Base-by-base conservation (phyloP, 1,140 invertebrate genomes). In the Asobara japonica region DNA sequence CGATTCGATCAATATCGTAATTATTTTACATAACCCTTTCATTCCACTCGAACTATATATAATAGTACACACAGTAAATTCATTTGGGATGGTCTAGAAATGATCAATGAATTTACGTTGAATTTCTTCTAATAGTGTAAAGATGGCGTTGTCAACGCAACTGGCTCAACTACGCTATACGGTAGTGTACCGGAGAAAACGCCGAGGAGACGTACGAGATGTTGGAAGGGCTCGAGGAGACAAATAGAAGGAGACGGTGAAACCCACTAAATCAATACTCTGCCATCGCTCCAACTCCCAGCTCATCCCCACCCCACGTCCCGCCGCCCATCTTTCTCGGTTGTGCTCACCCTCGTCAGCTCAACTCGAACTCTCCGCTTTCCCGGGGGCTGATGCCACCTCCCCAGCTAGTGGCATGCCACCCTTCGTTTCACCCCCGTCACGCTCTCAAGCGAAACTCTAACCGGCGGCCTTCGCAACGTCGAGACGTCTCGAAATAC, bases 231-330 rank as follows among this genome's bases (percentile, higher is more conserved):
- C 79, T 62, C 38, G 80, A 83, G 79, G 76, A 76, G 77, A 82
- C 82, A 86, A 86, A 86, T 86, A 84, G 84, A 86, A 86, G 82
- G 85, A 87, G 85, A 87, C 80, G 84, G 83, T 81, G 83, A 85
- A 87, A 84, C 83, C 84, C 83, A 87, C 86, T 87, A 87, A 87
- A 87, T 87, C 86, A 87, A 87, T 87, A 87, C 86, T 87, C 86
- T 87, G 85, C 85, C 86, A 87, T 87, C 86, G 85, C 85, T 86
- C 84, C 81, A 81, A 86, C 83, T 85, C 81, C 76, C 79, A 80
- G 74, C 79, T 85, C 81, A 82, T 82, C 81, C 84, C 83, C 84
- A 78, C 78, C 69, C 70, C 73, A 75, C 77, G 76, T 71, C 62
- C 62, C 72, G 56, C 33, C 33, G 22, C 45, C 66, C 64, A 33